Evolutionary conservation across 2,888 invertebrate genomes (phyloP), one percentile per base, ranked within the genome.

Genomic region (Rambutsinella grinnellia): DNA sequence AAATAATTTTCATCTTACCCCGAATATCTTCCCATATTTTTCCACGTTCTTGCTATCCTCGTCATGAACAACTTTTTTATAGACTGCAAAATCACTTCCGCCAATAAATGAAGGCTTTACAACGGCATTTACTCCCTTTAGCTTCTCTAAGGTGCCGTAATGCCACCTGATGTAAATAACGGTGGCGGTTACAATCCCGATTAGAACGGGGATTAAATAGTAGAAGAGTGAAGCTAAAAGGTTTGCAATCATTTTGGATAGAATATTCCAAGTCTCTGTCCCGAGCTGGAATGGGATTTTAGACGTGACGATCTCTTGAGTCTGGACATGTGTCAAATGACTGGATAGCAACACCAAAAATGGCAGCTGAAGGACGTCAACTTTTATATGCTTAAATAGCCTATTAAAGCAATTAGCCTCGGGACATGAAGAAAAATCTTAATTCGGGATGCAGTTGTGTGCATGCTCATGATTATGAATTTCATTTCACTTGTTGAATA

Each of bases 1-100:
- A 72, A 61, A 19, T 60, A 24, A 27, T 13, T 23, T 5, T 54
- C 10, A 8, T n/a, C 24, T 51, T 76, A 72, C 78, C 53, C 78
- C 78, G 56, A 28, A 78, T 46, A 78, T 46, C 17, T 62, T 47
- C 28, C 78, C 78, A 60, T 72, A 72, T 56, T 78, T 72, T 54
- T 58, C 57, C 10, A 47, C 62, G 53, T 61, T 53, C 1, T 56
- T 54, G 0, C 17, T 58, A 19, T 78, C 78, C 23, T 67, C 58
- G 5, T 72, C 68, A 63, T 67, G 67, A 1, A 54, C 28, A 19
- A 78, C 28, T n/a, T 51, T 57, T 51, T 72, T 72, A 26, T 78
- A 67, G 3, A 72, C 49, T 19, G 47, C 46, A 0, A 62, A 51
- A 51, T 68, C 62, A 53, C 78, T 78, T 15, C 78, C 78, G 1